Evolutionary conservation across 1,140 invertebrate genomes (phyloP).

Genomic region (Drosophila rufa): DNA sequence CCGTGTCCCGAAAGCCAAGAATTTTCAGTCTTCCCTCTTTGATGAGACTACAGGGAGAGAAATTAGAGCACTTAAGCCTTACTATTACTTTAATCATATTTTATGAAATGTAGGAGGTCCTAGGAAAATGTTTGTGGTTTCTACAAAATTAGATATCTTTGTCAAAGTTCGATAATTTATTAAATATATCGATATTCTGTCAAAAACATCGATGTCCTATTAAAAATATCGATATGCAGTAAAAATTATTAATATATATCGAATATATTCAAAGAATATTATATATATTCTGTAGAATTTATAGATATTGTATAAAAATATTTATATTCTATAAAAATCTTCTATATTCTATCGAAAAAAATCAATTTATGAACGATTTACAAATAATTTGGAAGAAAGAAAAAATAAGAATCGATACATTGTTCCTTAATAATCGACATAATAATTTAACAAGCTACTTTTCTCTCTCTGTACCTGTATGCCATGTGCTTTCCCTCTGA

Average conservation of each 20-base stretch:
- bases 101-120: too few relatives aligned
- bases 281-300: too few relatives aligned
- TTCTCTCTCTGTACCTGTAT: conserved; percentile 23
- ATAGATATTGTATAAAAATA: not conserved
- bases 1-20: conserved; percentile 19
- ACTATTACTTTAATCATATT: not conserved
- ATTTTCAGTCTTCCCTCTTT: conserved; percentile 23
- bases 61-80: not conserved
- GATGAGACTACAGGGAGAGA: not conserved
- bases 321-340: not conserved
- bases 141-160: not conserved
- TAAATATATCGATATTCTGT: too few relatives aligned
- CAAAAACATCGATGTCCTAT: not conserved
- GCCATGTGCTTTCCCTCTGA: conserved; percentile 46
- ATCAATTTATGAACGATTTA: not conserved
- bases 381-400: too few relatives aligned
- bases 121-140: not conserved
- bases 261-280: too few relatives aligned
- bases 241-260: not conserved
- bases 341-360: not conserved
- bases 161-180: not conserved
- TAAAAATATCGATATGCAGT: not conserved
- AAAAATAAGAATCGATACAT: too few relatives aligned
- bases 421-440: too few relatives aligned
- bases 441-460: not conserved